phyloP scores from a whole-genome alignment of 2,888 invertebrate species.

The Beris morrisii region DNA sequence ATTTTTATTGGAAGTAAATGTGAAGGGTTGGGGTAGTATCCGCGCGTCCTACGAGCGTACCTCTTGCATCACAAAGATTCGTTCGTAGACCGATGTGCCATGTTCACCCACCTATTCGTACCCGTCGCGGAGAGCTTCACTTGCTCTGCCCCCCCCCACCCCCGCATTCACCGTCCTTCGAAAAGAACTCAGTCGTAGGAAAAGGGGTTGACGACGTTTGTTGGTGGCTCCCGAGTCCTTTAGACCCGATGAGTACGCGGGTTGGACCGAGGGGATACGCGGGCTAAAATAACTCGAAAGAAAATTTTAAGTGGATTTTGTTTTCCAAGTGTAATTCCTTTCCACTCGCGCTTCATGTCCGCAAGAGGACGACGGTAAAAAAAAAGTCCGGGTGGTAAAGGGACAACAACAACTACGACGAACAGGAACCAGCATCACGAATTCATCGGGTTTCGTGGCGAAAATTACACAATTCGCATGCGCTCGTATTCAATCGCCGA shows the following conservation, averaged over 20 bases:
- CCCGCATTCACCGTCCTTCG: neutral
- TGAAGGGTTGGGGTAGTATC: conserved; percentile 39
- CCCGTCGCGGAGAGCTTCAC: no score
- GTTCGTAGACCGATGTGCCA: neutral
- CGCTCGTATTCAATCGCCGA: conserved; percentile 31
- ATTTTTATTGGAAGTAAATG: conserved; percentile 51
- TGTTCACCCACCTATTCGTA: no score
- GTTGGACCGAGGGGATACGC: neutral
- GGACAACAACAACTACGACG: neutral
- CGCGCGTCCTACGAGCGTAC: conserved; percentile 7
- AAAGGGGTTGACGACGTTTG: conserved; percentile 21
- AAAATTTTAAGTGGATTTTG: conserved; percentile 35
- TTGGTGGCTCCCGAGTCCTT: conserved; percentile 11
- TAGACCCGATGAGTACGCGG: conserved; percentile 1
- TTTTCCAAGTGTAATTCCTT: conserved; percentile 29
- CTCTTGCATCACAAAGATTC: neutral
- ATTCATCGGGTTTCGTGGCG: conserved; percentile 12
- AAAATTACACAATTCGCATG: conserved; percentile 33
- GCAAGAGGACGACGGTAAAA: conserved; percentile 5
- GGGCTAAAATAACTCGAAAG: conserved; percentile 33
- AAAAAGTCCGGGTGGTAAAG: conserved; percentile 6
- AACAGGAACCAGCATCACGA: conserved; percentile 5
- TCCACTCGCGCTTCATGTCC: conserved; percentile 9
- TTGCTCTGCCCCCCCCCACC: no score
- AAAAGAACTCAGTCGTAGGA: conserved; percentile 14